A percentile compares a stretch with the other conserved stretches of the same genome.
phyloP scores from a whole-genome alignment of 2,797 vertebrate species.

The Pangasius sanitwongsei region DNA sequence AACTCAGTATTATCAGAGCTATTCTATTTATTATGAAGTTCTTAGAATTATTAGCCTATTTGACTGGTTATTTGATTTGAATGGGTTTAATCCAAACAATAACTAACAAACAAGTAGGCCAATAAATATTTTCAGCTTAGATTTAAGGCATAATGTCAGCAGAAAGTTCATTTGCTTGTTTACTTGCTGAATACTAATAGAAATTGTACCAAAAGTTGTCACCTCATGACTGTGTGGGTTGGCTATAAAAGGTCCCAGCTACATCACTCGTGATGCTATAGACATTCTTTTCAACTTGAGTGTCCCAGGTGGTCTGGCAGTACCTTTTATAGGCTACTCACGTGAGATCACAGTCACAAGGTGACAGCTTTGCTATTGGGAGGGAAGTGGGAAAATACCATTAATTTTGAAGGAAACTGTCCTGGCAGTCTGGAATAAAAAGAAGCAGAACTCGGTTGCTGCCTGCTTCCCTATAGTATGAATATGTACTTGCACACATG shows the following conservation, averaged over 20 bases:
- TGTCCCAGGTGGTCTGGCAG: background rate
- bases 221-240: background rate
- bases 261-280: background rate
- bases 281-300: background rate
- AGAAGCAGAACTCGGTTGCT: background rate
- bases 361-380: background rate
- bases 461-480: constrained; percentile 1
- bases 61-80: background rate
- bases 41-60: background rate
- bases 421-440: background rate
- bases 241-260: background rate
- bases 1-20: background rate
- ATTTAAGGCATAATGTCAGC: background rate
- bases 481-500: background rate
- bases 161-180: background rate
- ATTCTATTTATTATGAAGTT: background rate
- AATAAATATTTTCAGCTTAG: background rate
- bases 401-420: background rate
- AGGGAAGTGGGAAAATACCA: background rate
- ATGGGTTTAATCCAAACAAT: background rate
- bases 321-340: background rate
- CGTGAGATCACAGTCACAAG: background rate
- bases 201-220: background rate
- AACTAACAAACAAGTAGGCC: background rate
- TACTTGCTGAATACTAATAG: background rate